Conservation (phyloP, 2,113 vertebrate species). For the Python bivittatus region DNA sequence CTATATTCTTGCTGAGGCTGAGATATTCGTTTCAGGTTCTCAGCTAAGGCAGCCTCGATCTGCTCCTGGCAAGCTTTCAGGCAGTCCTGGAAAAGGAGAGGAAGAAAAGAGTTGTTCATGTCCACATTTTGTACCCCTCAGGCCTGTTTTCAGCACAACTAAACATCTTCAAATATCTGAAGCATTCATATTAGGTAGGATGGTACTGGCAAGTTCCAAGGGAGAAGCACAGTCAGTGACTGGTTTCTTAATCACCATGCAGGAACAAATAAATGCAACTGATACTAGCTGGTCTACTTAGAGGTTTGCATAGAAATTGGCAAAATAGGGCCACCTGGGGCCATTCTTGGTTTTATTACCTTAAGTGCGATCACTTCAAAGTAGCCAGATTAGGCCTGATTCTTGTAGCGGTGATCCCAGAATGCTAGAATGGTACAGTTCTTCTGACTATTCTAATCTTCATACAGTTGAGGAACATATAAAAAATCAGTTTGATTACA, state of each 20-base stretch:
- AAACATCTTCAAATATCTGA: background rate
- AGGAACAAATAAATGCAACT: background rate
- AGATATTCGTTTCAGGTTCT: constrained; percentile 75
- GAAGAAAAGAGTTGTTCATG: background rate
- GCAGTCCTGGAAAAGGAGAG: constrained; percentile 73
- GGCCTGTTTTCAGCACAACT: background rate
- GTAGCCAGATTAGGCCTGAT: background rate
- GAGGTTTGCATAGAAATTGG: background rate
- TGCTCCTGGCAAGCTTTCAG: constrained; percentile 82
- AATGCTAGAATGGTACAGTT: background rate
- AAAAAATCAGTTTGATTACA: background rate
- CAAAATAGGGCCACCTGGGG: background rate
- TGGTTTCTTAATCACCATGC: background rate
- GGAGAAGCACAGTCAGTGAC: background rate
- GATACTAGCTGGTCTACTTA: background rate
- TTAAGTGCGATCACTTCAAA: background rate
- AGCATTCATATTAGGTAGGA: background rate
- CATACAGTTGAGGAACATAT: background rate
- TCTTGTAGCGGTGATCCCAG: background rate
- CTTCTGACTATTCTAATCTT: background rate
- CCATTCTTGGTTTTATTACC: background rate
- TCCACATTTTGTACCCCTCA: background rate
- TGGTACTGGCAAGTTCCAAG: background rate
- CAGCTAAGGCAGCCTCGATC: constrained; percentile 77
- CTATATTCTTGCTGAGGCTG: constrained; percentile 59